Base-by-base conservation (phyloP, 1,140 invertebrate genomes). In the Brachionus calyciflorus region DNA sequence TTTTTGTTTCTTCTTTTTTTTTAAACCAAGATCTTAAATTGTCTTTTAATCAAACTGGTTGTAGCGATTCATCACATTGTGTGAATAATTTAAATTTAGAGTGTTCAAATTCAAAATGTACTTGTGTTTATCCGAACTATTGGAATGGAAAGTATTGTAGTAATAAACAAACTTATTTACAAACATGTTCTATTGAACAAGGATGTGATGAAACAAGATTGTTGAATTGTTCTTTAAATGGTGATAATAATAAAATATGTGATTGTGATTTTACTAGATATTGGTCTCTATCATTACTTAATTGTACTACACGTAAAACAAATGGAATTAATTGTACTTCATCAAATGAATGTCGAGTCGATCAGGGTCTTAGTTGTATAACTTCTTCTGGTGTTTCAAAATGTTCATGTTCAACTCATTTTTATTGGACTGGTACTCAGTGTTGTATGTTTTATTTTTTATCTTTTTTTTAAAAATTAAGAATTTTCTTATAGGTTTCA, bases 131-230 rank as follows among this genome's bases (percentile, higher is more conserved):
- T 65, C 60, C 60, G 3, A 44, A 65, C 10, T 44, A 21, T 65
- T 60, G 55, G 55, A 60, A 60, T 37, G 55, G 55, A 19, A 60
- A 26, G 3, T 60, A 19, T 37, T 60, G 55, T 37, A 33, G 19
- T 60, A 6, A 19, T n/a, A 60, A 60, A 37, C 14, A 30, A 2
- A 37, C 55, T 0, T 60, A 60, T 37, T 37, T 60, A 9, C 12
- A 60, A 5, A 60, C 33, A 37, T 60, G 55, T 60, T 60, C 55
- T 7, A 60, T 60, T 9, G 55, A 60, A 37, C 37, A 37, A 33
- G 55, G 55, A 33, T 60, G 55, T 60, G 55, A 60, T 60, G 33
- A 60, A 60, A 60, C 55, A 33, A 33, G 37, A 60, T 17, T 60
- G 10, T 33, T 60, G 37, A 60, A 60, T 40, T 60, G 55, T 28